Evolutionary conservation across 1,140 invertebrate species (phyloP).

Genomic region (Bombus soroeensis): DNA sequence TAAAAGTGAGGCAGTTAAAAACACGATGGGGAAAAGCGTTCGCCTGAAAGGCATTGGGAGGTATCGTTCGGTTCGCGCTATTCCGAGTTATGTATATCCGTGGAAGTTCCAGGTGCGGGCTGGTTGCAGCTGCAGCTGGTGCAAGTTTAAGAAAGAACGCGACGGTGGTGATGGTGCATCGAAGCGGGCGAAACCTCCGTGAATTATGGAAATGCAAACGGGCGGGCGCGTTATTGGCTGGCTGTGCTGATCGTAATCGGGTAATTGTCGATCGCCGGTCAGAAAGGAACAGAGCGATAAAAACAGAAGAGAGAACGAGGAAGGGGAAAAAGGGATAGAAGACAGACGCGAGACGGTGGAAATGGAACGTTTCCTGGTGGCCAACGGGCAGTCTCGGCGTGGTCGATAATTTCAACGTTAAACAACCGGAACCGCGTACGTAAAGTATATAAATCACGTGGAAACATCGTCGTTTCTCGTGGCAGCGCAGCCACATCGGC

Average conservation of each 20-base stretch:
- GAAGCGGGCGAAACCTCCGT: constrained; percentile 58
- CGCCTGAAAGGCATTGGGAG: neutral
- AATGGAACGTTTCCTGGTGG: constrained; percentile 36
- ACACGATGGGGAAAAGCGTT: neutral
- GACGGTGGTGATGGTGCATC: constrained; percentile 8
- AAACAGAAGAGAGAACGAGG: neutral
- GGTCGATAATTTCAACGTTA: constrained; percentile 58
- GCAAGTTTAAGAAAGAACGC: constrained; percentile 40
- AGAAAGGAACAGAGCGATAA: constrained; percentile 20
- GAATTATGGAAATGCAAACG: constrained; percentile 70
- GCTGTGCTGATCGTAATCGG: constrained; percentile 64
- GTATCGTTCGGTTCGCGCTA: constrained; percentile 13
- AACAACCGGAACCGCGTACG: constrained; percentile 56
- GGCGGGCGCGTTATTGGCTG: constrained; percentile 59
- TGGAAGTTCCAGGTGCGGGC: constrained; percentile 50
- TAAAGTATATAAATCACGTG: constrained; percentile 54
- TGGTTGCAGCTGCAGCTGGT: constrained; percentile 53
- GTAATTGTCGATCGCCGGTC: constrained; percentile 64
- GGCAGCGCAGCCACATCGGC: neutral
- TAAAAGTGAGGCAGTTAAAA: neutral
- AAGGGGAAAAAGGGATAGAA: neutral
- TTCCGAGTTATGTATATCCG: constrained; percentile 55
- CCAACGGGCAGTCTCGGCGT: neutral
- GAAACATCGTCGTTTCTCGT: constrained; percentile 37
- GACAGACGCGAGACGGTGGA: neutral